Evolutionary conservation across 2,888 invertebrate genomes (phyloP).

Genomic region (Noctua pronuba): DNA sequence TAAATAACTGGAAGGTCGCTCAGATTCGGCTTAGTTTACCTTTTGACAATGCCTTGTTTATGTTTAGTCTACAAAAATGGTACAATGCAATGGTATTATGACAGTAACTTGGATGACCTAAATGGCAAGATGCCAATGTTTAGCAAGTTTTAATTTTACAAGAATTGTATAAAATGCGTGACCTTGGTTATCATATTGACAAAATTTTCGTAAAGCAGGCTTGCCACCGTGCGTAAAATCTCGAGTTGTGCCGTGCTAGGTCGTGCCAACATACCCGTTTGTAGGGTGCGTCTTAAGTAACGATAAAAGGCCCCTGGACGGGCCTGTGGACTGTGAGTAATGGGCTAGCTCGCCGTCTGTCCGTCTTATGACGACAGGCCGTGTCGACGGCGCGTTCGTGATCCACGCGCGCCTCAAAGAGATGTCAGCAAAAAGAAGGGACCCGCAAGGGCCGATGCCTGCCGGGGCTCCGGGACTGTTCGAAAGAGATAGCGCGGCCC

Average conservation of each 20-base stretch:
- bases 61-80: not conserved
- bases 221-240: not conserved
- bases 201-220: not conserved
- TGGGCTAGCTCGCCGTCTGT: too few species aligned
- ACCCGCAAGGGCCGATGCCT: too few species aligned
- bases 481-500: too few species aligned
- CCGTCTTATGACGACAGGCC: too few species aligned
- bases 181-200: not conserved
- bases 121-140: not conserved
- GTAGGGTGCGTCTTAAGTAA: not conserved
- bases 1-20: constrained; percentile 34
- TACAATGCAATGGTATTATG: constrained; percentile 17
- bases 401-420: too few species aligned
- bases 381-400: too few species aligned
- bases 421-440: too few species aligned
- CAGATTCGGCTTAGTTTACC: constrained; percentile 14
- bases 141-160: not conserved
- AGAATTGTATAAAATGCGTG: not conserved
- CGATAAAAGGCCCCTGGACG: not conserved
- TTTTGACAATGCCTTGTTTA: not conserved
- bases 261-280: not conserved
- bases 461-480: too few species aligned
- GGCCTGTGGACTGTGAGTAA: too few species aligned
- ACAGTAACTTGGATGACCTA: constrained; percentile 7
- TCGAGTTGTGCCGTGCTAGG: not conserved